Base-by-base conservation (phyloP, 2,888 invertebrate genomes). In the Cantharis rustica region DNA sequence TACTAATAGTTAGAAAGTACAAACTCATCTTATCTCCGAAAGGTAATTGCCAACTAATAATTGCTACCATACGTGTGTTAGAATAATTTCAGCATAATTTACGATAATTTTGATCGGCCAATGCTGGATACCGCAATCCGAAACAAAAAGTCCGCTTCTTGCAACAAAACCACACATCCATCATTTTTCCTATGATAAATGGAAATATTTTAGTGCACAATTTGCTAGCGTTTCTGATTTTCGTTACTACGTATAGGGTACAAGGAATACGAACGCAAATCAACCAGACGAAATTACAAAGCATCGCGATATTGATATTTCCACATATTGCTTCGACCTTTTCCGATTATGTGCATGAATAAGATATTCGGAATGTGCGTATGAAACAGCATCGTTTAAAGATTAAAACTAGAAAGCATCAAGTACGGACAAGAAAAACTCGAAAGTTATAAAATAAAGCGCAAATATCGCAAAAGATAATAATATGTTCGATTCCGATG, bases 21-120 rank as follows among this genome's bases (percentile, higher is more conserved):
- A 71, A 61, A 64, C 63, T 70, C 16, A 71, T 75, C 72, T 47
- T 69, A 16, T 20, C 64, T 61, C 9, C 15, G 11, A 10, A 47
- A 70, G 27, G 61, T 70, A 61, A 73, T 76, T 76, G 62, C 66
- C 62, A 73, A 69, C 68, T 73, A 72, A 63, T 63, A 74, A 74
- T 74, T 74, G 70, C 69, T 31, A 20, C 11, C 11, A 64, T 69
- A 70, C 74, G 74, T 74, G 74, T 61, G 69, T 68, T 27, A 27
- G 61, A 23, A 27, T 26, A 72, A 63, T 23, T n/a, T n/a, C 5
- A 31, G 31, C 31, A 31, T 13, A 31, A n/a, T 5, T n/a, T 31
- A 1, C 31, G 27, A 11, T 27, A 11, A 11, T 11, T 31, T n/a
- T 1, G n/a, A 47, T 47, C 7, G 47, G n/a, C n/a, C 7, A 0